Percentiles rank a stretch among this genome's conserved stretches.
phyloP scores from a whole-genome alignment of 1,140 invertebrate species.

The Drosophila bipectinata region DNA sequence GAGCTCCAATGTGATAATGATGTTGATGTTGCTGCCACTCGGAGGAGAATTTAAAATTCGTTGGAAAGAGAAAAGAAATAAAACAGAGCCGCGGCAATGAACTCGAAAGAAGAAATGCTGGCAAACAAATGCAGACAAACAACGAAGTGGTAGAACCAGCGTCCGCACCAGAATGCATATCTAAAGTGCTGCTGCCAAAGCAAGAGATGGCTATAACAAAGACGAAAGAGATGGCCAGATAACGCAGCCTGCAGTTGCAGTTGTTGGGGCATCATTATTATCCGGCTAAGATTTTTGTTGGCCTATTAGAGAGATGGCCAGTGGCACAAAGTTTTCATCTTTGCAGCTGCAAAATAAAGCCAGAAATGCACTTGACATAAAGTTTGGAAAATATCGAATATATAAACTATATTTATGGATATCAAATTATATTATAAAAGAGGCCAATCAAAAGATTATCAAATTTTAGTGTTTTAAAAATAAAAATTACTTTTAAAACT shows the following conservation, averaged over 20 bases:
- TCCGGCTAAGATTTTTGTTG: slow-evolving; percentile 42
- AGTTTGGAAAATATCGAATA: no score
- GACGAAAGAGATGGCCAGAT: slow-evolving; percentile 13
- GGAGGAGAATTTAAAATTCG: slow-evolving; percentile 54
- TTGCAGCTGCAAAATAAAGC: slow-evolving; percentile 10
- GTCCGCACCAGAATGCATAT: slow-evolving; percentile 42
- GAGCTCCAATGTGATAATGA: slow-evolving; percentile 26
- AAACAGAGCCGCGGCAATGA: slow-evolving; percentile 65
- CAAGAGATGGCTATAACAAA: slow-evolving; percentile 4
- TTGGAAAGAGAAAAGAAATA: slow-evolving; percentile 15
- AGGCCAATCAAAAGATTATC: background rate
- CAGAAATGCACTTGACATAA: background rate
- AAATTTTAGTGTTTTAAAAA: background rate
- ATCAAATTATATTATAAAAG: background rate
- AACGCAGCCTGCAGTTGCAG: slow-evolving; percentile 21
- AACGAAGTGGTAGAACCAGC: slow-evolving; percentile 15
- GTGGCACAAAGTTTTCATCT: slow-evolving; percentile 32
- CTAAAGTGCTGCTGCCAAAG: slow-evolving; percentile 34
- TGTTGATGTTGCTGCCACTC: slow-evolving; percentile 52
- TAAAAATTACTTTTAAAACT: background rate
- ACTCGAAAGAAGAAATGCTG: slow-evolving; percentile 68
- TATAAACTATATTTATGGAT: no score
- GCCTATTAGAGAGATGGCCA: slow-evolving; percentile 48
- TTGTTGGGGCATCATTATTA: slow-evolving; percentile 49
- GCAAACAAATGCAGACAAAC: slow-evolving; percentile 52